Conservation (phyloP, 2,888 invertebrate species). For the Trissolcus brochymenae region DNA sequence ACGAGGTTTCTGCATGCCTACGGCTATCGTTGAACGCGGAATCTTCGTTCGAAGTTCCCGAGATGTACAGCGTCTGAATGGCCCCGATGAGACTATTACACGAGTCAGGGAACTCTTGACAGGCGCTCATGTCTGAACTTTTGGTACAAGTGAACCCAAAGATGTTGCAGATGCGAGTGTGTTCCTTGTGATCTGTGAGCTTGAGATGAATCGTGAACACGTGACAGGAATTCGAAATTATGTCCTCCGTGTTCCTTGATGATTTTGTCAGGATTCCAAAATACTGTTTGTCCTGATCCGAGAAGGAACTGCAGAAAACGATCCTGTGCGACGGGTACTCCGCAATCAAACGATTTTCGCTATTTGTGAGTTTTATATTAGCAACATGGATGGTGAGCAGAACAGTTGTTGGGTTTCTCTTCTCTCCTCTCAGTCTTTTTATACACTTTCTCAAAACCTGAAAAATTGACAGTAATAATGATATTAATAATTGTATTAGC, state of each 20-base stretch:
- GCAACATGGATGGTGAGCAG: slow-evolving; percentile 90
- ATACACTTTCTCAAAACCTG: slow-evolving; percentile 92
- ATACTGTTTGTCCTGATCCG: slow-evolving; percentile 93
- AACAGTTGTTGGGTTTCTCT: slow-evolving; percentile 88
- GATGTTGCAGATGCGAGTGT: slow-evolving; percentile 86
- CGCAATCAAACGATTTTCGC: slow-evolving; percentile 87
- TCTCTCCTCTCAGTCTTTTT: slow-evolving; percentile 90
- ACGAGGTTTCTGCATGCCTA: slow-evolving; percentile 74
- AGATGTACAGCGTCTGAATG: slow-evolving; percentile 79
- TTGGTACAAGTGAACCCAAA: slow-evolving; percentile 92
- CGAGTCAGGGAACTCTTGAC: slow-evolving; percentile 93
- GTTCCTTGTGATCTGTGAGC: slow-evolving; percentile 87
- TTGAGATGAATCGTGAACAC: slow-evolving; percentile 95
- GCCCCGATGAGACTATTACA: slow-evolving; percentile 82
- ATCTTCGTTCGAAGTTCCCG: slow-evolving; percentile 69
- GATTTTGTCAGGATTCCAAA: slow-evolving; percentile 95
- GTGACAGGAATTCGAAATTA: slow-evolving; percentile 92
- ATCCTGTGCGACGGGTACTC: slow-evolving; percentile 91
- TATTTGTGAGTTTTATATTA: slow-evolving; percentile 87
- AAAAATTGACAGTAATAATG: slow-evolving; percentile 6
- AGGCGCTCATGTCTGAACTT: slow-evolving; percentile 86
- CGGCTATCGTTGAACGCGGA: slow-evolving; percentile 65
- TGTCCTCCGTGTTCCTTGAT: slow-evolving; percentile 78
- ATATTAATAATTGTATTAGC: no score
- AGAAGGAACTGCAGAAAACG: slow-evolving; percentile 92